Base-by-base conservation (phyloP, 2,797 vertebrate species). In the Arctocebus calabarensis region DNA sequence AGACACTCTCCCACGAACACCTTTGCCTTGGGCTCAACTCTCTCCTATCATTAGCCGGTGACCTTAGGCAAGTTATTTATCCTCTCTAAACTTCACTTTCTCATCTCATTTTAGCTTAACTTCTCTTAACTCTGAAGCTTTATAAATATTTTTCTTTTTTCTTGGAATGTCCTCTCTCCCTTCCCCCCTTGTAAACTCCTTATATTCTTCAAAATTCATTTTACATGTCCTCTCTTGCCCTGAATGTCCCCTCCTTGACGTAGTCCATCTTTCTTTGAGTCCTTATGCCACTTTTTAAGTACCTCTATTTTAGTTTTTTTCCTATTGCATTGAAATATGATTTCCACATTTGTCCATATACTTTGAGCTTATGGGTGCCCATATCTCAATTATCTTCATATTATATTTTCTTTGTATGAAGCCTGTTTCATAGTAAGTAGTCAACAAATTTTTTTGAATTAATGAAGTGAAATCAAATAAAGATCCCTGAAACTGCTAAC, bases 381-480 rank as follows among this genome's bases (percentile, higher is more conserved):
- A 10, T 45, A 8, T 91, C 55, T 91, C 55, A 77, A 78, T 88
- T 95, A 85, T 96, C 40, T 86, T 91, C 12, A 19, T 88, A 25
- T 75, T 94, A 52, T 32, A 37, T 87, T 97, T 89, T 19, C 66
- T 82, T 84, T 89, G 13, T 2, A 7, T 73, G 23, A 55, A 81
- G 17, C 34, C 40, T 84, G n/a, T 82, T 94, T 91, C 85, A 81
- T 79, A 90, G 29, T 87, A 85, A 94, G 70, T n/a, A 12, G 27
- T 78, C 57, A 91, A 9, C 84, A 94, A 91, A 57, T 78, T 62
- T 91, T 92, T 23, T 73, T 40, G 29, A 90, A 94, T 93, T 79
- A 93, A 94, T 85, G 55, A 97, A 89, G 52, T 87, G 19, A 92
- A 78, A 90, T 95, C 52, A 96, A 92, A 66, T 62, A 90, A 71